Conservation (phyloP, 2,888 invertebrate genomes). For the Ectemnius cavifrons region DNA sequence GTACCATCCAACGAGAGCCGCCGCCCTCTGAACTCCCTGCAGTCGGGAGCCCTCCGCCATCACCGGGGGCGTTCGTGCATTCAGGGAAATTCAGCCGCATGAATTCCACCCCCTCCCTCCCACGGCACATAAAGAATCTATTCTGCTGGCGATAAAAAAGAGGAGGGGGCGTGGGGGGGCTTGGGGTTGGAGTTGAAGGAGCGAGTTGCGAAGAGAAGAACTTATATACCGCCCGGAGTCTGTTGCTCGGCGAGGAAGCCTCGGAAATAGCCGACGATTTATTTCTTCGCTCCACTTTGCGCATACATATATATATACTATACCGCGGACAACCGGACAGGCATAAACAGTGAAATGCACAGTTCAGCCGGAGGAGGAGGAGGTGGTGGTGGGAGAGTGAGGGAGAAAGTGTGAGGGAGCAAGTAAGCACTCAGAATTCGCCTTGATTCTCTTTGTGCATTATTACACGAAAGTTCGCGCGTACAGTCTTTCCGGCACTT, state of each 20-base stretch:
- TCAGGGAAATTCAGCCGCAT: conserved; percentile 4
- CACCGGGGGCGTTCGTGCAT: not conserved
- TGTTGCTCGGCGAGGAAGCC: not conserved
- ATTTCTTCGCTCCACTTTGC: not conserved
- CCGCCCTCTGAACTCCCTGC: no score
- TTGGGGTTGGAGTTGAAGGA: not conserved
- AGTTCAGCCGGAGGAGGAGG: not conserved
- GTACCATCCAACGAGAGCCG: no score
- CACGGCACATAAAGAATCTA: not conserved
- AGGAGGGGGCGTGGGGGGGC: not conserved
- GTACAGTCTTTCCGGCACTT: not conserved
- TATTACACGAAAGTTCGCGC: conserved; percentile 2
- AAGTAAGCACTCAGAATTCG: conserved; percentile 1
- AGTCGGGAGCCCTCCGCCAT: no score
- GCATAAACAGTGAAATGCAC: not conserved
- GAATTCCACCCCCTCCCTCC: not conserved
- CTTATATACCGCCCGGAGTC: no score
- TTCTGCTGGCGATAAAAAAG: not conserved
- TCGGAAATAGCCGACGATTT: conserved; percentile 1
- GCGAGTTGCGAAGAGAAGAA: not conserved
- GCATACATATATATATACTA: no score
- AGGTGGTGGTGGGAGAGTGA: not conserved
- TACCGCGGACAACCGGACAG: no score
- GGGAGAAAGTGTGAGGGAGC: not conserved
- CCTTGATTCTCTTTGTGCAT: not conserved